Conservation (phyloP, 2,113 vertebrate genomes). For the Cavia porcellus region DNA sequence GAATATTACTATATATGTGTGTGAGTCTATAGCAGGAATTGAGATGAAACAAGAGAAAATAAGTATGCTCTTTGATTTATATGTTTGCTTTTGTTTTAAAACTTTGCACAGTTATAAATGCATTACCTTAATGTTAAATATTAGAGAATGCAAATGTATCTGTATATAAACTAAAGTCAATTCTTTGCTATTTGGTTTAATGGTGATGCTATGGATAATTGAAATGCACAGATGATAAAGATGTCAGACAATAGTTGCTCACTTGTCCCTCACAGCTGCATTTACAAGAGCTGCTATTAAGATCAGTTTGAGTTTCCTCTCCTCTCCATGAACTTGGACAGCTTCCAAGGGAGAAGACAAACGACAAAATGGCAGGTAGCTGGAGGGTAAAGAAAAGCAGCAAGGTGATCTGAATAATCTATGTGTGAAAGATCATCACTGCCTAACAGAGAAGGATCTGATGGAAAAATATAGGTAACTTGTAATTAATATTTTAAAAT, state of each 20-base stretch:
- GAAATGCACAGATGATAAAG: slow-evolving; percentile 70
- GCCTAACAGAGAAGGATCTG: not conserved
- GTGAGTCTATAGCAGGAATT: not conserved
- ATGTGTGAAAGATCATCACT: slow-evolving; percentile 18
- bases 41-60: not conserved
- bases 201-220: slow-evolving; percentile 29
- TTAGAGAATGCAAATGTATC: not conserved
- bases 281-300: slow-evolving; percentile 66
- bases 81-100: not conserved
- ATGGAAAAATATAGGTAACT: not conserved
- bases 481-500: slow-evolving; percentile 59
- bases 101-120: not conserved
- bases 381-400: slow-evolving; percentile 61
- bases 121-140: not conserved
- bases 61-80: slow-evolving; percentile 28
- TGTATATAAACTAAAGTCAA: not conserved
- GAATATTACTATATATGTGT: not conserved
- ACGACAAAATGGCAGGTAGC: slow-evolving; percentile 79
- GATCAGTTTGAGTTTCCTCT: slow-evolving; percentile 49
- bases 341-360: slow-evolving; percentile 79
- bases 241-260: slow-evolving; percentile 61
- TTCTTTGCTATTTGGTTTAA: slow-evolving; percentile 22
- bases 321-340: slow-evolving; percentile 68
- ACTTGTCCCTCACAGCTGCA: slow-evolving; percentile 57
- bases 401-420: slow-evolving; percentile 67